phyloP scores from a whole-genome alignment of 2,113 vertebrate genomes.

The Hystrix brachyura region DNA sequence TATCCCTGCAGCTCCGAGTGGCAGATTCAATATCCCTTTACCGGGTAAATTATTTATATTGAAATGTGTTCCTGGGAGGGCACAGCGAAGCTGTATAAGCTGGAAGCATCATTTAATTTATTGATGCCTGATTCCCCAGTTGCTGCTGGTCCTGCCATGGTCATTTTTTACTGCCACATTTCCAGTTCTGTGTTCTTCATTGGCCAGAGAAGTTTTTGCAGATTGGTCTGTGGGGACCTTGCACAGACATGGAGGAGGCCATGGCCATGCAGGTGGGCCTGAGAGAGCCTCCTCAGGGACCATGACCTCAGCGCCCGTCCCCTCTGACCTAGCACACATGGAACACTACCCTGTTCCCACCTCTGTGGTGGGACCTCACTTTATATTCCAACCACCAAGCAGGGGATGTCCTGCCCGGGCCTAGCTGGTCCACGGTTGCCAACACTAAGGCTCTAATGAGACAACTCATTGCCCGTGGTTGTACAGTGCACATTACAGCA shows the following conservation, averaged over 20 bases:
- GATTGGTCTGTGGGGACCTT: rapidly evolving
- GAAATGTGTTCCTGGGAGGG: constrained; percentile 62
- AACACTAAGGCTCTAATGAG: rapidly evolving
- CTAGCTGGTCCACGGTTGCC: not conserved
- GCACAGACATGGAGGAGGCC: rapidly evolving
- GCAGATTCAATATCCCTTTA: constrained; percentile 56
- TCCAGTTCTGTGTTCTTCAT: not conserved
- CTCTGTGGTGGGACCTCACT: rapidly evolving
- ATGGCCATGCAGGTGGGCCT: rapidly evolving
- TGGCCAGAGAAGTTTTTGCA: not conserved
- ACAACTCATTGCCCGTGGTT: rapidly evolving
- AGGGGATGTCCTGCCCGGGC: too few species aligned
- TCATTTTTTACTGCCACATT: constrained; percentile 28
- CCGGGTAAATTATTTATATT: constrained; percentile 83
- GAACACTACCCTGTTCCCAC: rapidly evolving
- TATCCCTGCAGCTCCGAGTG: constrained; percentile 34
- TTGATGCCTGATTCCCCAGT: constrained; percentile 54
- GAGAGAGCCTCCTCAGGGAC: not conserved
- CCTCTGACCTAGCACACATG: rapidly evolving
- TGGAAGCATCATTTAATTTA: constrained; percentile 67
- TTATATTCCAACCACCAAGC: not conserved
- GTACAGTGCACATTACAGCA: rapidly evolving
- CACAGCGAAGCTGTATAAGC: constrained; percentile 30
- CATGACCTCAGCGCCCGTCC: rapidly evolving
- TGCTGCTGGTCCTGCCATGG: not conserved